Conservation (phyloP, 2,113 vertebrate genomes). For the Pangasianodon gigas region DNA sequence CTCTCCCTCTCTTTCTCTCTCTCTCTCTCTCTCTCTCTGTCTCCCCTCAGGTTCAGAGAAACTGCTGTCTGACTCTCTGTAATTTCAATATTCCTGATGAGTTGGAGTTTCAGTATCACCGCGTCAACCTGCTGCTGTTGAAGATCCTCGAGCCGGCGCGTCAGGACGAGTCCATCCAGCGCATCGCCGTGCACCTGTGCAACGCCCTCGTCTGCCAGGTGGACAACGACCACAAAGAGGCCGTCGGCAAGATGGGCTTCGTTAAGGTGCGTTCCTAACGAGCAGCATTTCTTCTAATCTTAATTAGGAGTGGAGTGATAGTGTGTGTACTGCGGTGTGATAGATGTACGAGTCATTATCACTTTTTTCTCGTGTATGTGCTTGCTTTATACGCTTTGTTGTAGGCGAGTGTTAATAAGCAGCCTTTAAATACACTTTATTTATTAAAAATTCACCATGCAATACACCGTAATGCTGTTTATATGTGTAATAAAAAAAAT, state of each 20-base stretch:
- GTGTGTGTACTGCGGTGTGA: no score
- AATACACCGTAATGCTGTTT: not conserved
- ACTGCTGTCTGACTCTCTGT: constrained; percentile 95
- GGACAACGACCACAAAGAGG: constrained; percentile 98
- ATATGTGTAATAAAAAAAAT: not conserved
- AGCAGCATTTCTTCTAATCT: not conserved
- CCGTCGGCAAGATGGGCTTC: constrained; percentile 98
- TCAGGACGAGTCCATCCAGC: constrained; percentile 98
- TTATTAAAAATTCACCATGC: not conserved
- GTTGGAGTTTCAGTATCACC: constrained; percentile 94
- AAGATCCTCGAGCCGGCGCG: constrained; percentile 90
- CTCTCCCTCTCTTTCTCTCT: no score
- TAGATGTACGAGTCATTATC: no score
- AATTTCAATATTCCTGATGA: constrained; percentile 99
- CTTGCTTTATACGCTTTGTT: not conserved
- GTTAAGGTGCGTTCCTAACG: constrained; percentile 79
- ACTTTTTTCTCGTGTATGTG: not conserved
- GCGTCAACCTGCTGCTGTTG: constrained; percentile 92
- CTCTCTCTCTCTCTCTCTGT: no score
- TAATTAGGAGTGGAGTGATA: not conserved
- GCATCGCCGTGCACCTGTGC: constrained; percentile 95
- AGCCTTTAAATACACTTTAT: not conserved
- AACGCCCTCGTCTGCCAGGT: constrained; percentile 97
- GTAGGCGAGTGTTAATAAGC: not conserved
- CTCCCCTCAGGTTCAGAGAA: constrained; percentile 86